phyloP scores from a whole-genome alignment of 2,113 vertebrate species.

The Alces alces region DNA sequence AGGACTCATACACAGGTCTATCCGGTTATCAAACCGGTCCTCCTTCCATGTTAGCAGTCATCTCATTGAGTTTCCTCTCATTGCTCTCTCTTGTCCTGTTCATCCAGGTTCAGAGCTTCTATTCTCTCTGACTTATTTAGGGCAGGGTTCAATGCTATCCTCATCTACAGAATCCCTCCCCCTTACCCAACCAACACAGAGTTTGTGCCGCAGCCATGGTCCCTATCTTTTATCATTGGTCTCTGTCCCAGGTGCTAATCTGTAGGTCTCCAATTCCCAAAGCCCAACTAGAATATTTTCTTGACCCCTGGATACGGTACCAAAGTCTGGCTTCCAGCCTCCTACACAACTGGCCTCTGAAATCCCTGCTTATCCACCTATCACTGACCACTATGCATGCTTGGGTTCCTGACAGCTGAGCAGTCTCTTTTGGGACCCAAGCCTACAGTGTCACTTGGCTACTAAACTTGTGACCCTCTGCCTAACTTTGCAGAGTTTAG shows the following conservation, averaged over 20 bases:
- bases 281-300: neutral
- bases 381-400: neutral
- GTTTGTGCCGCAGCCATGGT: too few relatives aligned
- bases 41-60: too few relatives aligned
- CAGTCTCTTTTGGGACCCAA: neutral
- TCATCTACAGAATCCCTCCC: neutral
- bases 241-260: neutral
- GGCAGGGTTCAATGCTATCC: neutral
- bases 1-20: neutral
- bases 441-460: neutral
- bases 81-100: neutral
- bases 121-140: neutral
- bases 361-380: neutral
- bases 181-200: neutral
- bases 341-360: neutral
- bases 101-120: neutral
- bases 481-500: neutral
- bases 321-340: neutral
- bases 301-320: neutral
- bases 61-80: neutral
- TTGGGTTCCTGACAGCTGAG: neutral
- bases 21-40: neutral
- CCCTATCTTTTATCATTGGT: neutral
- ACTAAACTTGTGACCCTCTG: neutral
- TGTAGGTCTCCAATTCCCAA: neutral